Evolutionary conservation across 2,888 invertebrate genomes (phyloP).

Genomic region (Hirtodrosophila histrioides): DNA sequence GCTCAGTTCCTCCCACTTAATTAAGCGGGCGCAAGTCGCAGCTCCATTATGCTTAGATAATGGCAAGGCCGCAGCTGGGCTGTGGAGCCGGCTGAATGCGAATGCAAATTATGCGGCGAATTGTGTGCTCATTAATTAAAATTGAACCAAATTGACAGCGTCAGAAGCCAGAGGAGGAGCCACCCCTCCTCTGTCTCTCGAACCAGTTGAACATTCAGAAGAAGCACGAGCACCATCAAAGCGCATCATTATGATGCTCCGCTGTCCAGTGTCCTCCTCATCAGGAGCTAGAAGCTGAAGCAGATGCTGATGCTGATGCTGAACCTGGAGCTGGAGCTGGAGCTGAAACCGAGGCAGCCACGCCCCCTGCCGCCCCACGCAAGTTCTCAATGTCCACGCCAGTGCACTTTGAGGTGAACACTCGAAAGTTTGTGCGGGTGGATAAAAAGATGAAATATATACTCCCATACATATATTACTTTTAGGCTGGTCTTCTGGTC

Average conservation of each 20-base stretch:
- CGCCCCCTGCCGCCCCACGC: conserved; percentile 34
- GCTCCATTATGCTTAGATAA: conserved; percentile 74
- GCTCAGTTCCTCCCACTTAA: conserved; percentile 51
- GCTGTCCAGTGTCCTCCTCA: conserved; percentile 4
- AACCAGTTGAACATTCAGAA: background rate
- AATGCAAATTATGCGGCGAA: conserved; percentile 74
- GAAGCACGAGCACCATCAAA: conserved; percentile 34
- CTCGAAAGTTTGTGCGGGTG: conserved; percentile 62
- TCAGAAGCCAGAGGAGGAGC: background rate
- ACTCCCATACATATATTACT: conserved; percentile 57
- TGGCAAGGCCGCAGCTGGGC: conserved; percentile 50
- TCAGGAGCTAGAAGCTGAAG: background rate
- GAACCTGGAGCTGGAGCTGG: background rate
- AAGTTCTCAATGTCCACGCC: conserved; percentile 68
- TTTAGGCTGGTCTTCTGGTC: conserved; percentile 23
- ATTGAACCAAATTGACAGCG: conserved; percentile 70
- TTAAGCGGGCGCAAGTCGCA: conserved; percentile 71
- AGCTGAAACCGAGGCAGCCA: conserved; percentile 6
- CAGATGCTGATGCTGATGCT: background rate
- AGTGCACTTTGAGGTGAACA: conserved; percentile 78
- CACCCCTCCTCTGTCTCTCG: no score
- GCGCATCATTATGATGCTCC: conserved; percentile 36
- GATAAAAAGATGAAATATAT: conserved; percentile 3
- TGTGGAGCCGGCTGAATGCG: conserved; percentile 30
- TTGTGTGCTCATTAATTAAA: conserved; percentile 79